Conservation (phyloP, 2,797 vertebrate genomes). For the Denticeps clupeoides region DNA sequence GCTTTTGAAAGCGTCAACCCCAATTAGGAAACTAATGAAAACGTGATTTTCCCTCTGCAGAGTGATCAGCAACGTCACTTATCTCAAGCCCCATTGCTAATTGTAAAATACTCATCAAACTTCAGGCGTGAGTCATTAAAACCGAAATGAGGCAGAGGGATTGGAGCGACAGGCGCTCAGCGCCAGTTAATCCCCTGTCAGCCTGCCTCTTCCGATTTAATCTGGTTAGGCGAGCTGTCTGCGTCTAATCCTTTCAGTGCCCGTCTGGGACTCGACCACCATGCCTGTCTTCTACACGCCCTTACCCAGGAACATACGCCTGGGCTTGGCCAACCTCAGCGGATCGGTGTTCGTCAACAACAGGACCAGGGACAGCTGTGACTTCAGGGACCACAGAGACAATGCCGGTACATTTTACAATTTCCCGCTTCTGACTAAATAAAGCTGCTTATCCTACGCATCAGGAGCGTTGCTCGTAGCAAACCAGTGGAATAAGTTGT, state of each 20-base stretch:
- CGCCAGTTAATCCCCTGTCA: slow-evolving; percentile 43
- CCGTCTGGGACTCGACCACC: slow-evolving; percentile 17
- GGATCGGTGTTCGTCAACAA: slow-evolving; percentile 65
- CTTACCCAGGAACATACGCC: slow-evolving; percentile 57
- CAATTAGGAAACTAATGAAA: neutral
- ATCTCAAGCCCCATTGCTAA: neutral
- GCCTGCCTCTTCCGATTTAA: slow-evolving; percentile 45
- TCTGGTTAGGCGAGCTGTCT: slow-evolving; percentile 52
- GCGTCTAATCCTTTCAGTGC: slow-evolving; percentile 27
- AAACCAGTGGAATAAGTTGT: too few species aligned
- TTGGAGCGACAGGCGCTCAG: slow-evolving; percentile 7
- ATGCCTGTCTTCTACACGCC: slow-evolving; percentile 66
- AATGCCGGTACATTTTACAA: slow-evolving; percentile 17
- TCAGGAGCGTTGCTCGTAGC: too few species aligned
- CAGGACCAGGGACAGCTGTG: slow-evolving; percentile 55
- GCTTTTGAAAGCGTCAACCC: neutral
- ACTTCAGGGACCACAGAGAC: slow-evolving; percentile 44
- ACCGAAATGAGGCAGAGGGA: neutral
- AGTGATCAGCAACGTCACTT: neutral
- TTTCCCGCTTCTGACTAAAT: too few species aligned
- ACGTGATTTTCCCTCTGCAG: neutral
- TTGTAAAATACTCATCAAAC: neutral
- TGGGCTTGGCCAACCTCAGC: slow-evolving; percentile 55
- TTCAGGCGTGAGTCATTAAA: slow-evolving; percentile 9
- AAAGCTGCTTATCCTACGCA: too few species aligned